Evolutionary conservation across 2,797 vertebrate genomes (phyloP), one percentile per base, ranked within the genome.

Genomic region (Taeniopygia guttata): DNA sequence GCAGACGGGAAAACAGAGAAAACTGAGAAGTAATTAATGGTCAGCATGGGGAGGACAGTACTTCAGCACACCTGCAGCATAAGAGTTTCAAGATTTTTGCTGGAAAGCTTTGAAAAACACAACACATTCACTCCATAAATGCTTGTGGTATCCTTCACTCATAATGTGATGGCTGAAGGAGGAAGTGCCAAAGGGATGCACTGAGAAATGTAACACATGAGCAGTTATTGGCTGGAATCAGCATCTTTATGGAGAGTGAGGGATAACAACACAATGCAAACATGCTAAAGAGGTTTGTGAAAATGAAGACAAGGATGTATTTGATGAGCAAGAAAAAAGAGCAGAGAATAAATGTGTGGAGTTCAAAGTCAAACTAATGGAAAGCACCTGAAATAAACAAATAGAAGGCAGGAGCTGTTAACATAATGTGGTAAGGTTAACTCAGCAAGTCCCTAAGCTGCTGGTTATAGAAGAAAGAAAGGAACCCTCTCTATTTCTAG

Each of bases 41-140:
- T 67, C 63, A 76, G 52, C 15, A 8, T 36, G 63, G 42, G 10
- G 15, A n/a, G 62, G 30, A 30, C n/a, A 67, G 20, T 59, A 56
- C 2, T 55, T 70, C 32, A 52, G 18, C 40, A 55, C 14, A 73
- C 7, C 38, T 81, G 42, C 34, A 63, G 42, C 38, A 5, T 45
- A 22, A 49, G 19, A 60, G 19, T 70, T 89, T 76, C 14, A 76
- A 63, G 30, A 10, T 38, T 76, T 89, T 82, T 82, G 8, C 78
- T 87, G 59, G 25, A 89, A 94, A 84, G n/a, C 40, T 91, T 92
- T 68, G 40, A 83, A 92, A 95, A 91, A 40, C 51, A 43, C 18
- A 43, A 14, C 12, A 8, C 2, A 21, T 72, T 72, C 30, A 19
- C 20, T 49, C n/a, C 34, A 27, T 40, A 59, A 51, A 38, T 0